phyloP scores from a whole-genome alignment of 1,140 invertebrate genomes.

The Theocolax elegans region DNA sequence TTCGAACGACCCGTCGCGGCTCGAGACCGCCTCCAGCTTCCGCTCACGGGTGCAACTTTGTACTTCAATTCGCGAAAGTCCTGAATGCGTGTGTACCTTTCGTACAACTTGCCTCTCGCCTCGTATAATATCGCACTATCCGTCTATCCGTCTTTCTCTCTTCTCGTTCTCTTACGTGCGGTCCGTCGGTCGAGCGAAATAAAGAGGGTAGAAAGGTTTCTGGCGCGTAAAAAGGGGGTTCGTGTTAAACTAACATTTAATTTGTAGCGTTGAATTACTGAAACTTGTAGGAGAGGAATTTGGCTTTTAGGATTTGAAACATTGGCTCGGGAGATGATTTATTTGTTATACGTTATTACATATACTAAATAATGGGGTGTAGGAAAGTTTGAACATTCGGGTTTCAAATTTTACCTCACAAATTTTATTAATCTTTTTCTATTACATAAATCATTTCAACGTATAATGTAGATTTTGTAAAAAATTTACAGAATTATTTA shows the following conservation, averaged over 20 bases:
- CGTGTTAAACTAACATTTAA: conserved; percentile 18
- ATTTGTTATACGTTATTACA: too few species aligned
- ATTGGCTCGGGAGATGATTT: too few species aligned
- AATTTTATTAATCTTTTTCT: too few species aligned
- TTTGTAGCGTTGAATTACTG: neutral
- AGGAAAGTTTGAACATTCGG: too few species aligned
- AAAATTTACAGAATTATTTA: too few species aligned
- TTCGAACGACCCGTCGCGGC: neutral
- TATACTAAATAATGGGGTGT: too few species aligned
- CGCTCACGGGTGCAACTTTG: neutral
- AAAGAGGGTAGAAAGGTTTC: neutral
- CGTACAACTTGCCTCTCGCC: neutral
- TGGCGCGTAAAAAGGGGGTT: neutral
- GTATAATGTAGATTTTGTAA: too few species aligned
- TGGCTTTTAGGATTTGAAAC: too few species aligned
- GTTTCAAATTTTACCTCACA: too few species aligned
- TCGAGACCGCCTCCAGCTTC: neutral
- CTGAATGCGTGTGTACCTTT: conserved; percentile 1
- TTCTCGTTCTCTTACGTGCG: neutral
- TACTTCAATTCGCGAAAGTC: conserved; percentile 7
- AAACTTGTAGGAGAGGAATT: neutral
- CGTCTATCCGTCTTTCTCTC: neutral
- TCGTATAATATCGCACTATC: conserved; percentile 8
- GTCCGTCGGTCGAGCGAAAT: neutral
- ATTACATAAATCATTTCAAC: too few species aligned